These are phyloP conservation scores for Drosophila tanythrix DNA, from an alignment of 2,888 invertebrate species.

Conservation along the genomic window DNA sequence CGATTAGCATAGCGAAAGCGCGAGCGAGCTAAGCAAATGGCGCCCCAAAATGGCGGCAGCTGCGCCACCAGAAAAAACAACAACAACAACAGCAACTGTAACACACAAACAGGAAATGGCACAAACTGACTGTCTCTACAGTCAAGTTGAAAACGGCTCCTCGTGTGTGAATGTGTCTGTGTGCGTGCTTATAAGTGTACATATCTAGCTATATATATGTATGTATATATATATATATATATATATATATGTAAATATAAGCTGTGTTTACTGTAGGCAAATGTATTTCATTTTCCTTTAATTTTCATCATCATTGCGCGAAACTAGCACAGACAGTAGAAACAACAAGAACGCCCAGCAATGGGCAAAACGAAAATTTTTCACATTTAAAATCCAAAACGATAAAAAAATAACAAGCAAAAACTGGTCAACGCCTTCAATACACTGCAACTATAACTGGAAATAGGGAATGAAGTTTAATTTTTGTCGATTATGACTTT, in stretches of 20 bases:
- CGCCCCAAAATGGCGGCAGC: slow-evolving; percentile 74
- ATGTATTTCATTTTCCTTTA: slow-evolving; percentile 81
- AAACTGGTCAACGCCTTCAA: slow-evolving; percentile 19
- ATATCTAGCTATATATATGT: not conserved
- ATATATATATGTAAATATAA: slow-evolving; percentile 5
- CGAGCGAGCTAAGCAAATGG: slow-evolving; percentile 56
- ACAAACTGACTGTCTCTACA: slow-evolving; percentile 74
- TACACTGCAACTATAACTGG: slow-evolving; percentile 36
- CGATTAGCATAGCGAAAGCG: slow-evolving; percentile 76
- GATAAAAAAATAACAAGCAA: slow-evolving; percentile 71
- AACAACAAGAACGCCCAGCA: slow-evolving; percentile 39
- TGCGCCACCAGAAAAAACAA: slow-evolving; percentile 47
- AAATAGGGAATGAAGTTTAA: not conserved
- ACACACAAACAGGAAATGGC: slow-evolving; percentile 75
- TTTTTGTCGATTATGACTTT: not conserved
- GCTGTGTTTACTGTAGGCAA: slow-evolving; percentile 60
- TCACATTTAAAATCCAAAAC: slow-evolving; percentile 78
- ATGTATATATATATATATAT: slow-evolving; percentile 1
- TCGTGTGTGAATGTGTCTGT: slow-evolving; percentile 17
- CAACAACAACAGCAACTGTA: slow-evolving; percentile 30
- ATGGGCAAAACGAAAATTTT: slow-evolving; percentile 56
- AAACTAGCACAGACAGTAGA: slow-evolving; percentile 70
- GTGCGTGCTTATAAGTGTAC: slow-evolving; percentile 11
- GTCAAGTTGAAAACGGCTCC: slow-evolving; percentile 47
- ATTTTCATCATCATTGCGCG: slow-evolving; percentile 80